phyloP scores from a whole-genome alignment of 2,113 vertebrate genomes.

The Corynorhinus townsendii region DNA sequence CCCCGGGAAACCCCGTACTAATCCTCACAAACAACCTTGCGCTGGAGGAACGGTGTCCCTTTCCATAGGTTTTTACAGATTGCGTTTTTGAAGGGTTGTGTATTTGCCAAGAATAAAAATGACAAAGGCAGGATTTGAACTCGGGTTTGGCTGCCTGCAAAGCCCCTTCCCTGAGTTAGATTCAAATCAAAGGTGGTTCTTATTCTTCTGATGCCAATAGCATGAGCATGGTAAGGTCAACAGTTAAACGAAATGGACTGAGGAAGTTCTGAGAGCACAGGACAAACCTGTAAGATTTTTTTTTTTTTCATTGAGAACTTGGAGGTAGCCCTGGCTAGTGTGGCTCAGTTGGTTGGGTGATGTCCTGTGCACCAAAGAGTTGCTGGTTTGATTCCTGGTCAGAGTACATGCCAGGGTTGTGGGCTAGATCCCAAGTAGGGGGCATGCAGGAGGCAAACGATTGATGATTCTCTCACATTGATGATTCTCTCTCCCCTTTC shows the following conservation, averaged over 20 bases:
- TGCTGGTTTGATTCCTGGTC: no score
- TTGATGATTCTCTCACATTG: no score
- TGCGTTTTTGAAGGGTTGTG: not conserved
- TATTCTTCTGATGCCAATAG: not conserved
- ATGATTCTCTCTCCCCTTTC: no score
- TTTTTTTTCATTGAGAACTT: not conserved
- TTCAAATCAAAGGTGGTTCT: not conserved
- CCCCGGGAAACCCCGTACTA: not conserved
- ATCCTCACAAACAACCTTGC: not conserved
- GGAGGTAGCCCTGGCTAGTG: not conserved
- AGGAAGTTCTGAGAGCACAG: no score
- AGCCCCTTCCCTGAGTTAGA: not conserved
- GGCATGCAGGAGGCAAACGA: no score
- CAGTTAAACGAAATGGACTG: not conserved
- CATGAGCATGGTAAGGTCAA: not conserved
- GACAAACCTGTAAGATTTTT: not conserved
- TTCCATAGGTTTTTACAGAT: not conserved
- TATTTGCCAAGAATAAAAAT: not conserved
- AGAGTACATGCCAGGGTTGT: no score
- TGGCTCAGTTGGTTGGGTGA: no score
- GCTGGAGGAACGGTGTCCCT: no score
- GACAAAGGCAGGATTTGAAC: constrained; percentile 3
- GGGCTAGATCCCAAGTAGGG: no score
- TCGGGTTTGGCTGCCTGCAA: not conserved
- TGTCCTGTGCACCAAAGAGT: no score